Evolutionary conservation across 37 sponge, comb jelly and placozoan genomes (phyloP), one percentile per base, ranked within the genome.

Genomic region (Diacarnus erythraeanus): DNA sequence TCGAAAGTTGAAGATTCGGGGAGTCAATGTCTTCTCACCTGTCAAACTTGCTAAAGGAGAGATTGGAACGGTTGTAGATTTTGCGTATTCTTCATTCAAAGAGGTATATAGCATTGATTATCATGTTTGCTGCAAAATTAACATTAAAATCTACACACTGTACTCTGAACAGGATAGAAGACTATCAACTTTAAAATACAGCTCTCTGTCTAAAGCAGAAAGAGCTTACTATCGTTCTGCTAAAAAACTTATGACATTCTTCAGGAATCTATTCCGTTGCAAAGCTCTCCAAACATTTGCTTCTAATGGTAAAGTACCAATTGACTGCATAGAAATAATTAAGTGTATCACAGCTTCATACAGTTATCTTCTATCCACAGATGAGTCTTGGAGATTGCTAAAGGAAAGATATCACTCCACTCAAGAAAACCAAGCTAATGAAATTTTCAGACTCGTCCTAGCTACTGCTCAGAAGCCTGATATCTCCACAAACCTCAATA

Each of bases 41-140:
- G 80, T 93, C 21, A 70, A 64, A 33, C 61, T 89, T 23, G 63
- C 35, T 27, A 74, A 84, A 29, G 59, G 59, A 21, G 74, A 44
- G 36, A 41, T 43, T 67, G 94, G 90, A 8, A 81, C 83, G 20
- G 87, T 82, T 9, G 76, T 77, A 25, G 94, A 93, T 66, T 90
- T 90, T 64, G 90, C 90, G 56, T 77, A 87, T 68, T 75, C 77
- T 41, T 83, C 77, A 26, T 77, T 89, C 77, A 76, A 89, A 38
- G 66, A 80, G 86, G 93, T 91, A 65, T 20, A 42, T 34, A n/a
- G n/a, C n/a, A n/a, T n/a, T n/a, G n/a, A n/a, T n/a, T n/a, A n/a
- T n/a, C n/a, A n/a, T n/a, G 56, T 54, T 20, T 54, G 56, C 56
- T 54, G 61, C n/a, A 60, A 35, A 27, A 20, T 29, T 12, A 68